Base-by-base conservation (phyloP, 2,888 invertebrate genomes). In the Panopea generosa region DNA sequence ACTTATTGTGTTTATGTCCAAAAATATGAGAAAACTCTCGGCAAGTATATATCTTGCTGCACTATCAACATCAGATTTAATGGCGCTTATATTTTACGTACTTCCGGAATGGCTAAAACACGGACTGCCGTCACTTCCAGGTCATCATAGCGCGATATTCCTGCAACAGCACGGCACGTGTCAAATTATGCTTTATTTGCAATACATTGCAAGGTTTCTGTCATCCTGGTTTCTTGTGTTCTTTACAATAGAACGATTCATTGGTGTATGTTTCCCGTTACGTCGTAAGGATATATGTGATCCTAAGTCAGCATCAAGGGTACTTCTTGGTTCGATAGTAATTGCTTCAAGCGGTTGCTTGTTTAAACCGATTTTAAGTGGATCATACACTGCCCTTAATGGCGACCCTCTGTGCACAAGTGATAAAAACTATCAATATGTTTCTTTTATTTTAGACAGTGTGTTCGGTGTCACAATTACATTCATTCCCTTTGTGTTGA, bases 31-130 rank as follows among this genome's bases (percentile, higher is more conserved):
- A 16, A 82, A 82, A 16, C 80, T 89, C 38, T 96, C 96, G 0
- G 96, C 96, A 0, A 96, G 96, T 79, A 95, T 95, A 84, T 97
- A 97, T 90, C 93, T 97, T 73, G 95, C 96, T 0, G 96, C 96
- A 0, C 91, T 97, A 57, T 96, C 96, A 75, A 96, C 96, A 90
- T 95, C 96, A 0, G 94, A 96, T 2, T 96, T 96, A 83, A 92
- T 97, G 18, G 87, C 95, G 0, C 94, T 95, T n/a, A 91, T 96
- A 2, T 94, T 96, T 49, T 91, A 88, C 71, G 90, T 90, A 16
- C 77, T 91, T 38, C 78, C 89, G 24, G 90, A 90, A 61, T 90
- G 90, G 90, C 71, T 90, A 18, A 77, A 83, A 56, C 57, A 84
- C 27, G 89, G 89, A 9, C 59, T 90, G 57, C 84, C 84, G n/a